phyloP scores from a whole-genome alignment of 2,888 invertebrate species.

The Cyclophora albipunctata region DNA sequence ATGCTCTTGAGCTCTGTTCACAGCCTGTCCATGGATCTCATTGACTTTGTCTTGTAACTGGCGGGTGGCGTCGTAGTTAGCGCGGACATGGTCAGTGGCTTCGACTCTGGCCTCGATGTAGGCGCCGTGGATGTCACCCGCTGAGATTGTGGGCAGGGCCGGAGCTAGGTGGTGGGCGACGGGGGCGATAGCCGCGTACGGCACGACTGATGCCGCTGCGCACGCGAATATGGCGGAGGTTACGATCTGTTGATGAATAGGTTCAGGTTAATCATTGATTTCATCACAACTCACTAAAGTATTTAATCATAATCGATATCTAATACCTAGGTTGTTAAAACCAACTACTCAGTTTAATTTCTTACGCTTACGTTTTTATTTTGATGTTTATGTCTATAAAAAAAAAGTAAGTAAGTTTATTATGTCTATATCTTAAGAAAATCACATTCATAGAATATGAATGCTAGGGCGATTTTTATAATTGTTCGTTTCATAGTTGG shows the following conservation, averaged over 20 bases:
- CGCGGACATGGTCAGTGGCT: conserved; percentile 58
- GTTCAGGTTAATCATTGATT: conserved; percentile 33
- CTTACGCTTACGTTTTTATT: too few relatives aligned
- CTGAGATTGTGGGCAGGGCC: conserved; percentile 57
- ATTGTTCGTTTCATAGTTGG: too few relatives aligned
- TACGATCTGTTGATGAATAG: conserved; percentile 39
- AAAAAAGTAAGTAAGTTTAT: too few relatives aligned
- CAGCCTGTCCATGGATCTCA: conserved; percentile 57
- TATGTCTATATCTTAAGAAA: too few relatives aligned
- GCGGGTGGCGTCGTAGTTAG: conserved; percentile 53
- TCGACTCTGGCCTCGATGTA: conserved; percentile 63
- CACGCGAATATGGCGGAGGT: conserved; percentile 58
- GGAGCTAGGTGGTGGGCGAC: conserved; percentile 21
- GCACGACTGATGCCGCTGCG: conserved; percentile 56
- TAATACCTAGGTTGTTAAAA: too few relatives aligned
- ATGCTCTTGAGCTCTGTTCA: conserved; percentile 64
- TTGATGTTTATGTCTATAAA: too few relatives aligned
- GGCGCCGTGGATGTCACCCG: conserved; percentile 60
- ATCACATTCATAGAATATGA: too few relatives aligned
- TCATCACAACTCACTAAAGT: conserved; percentile 13
- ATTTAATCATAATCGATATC: neutral
- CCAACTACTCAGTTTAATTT: too few relatives aligned
- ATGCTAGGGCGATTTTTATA: too few relatives aligned
- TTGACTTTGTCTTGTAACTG: conserved; percentile 60
- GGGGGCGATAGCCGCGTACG: conserved; percentile 37